These are phyloP conservation scores for Hyperoplus immaculatus DNA, from an alignment of 2,797 vertebrate genomes.

Conservation along the genomic window DNA sequence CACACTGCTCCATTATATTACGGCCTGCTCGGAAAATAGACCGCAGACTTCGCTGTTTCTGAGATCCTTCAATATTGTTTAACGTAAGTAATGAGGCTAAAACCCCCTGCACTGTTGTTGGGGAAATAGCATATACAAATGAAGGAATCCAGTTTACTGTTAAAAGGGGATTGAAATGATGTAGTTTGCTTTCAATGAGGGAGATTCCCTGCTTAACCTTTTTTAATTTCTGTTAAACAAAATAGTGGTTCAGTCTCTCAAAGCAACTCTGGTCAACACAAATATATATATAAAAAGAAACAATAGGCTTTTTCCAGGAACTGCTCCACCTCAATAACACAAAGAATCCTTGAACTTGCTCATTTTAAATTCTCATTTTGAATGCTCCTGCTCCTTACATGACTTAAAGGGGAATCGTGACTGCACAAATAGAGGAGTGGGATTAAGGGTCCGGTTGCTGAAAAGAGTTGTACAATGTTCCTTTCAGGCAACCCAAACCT, in stretches of 20 bases:
- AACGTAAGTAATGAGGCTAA: background rate
- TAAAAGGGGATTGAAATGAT: background rate
- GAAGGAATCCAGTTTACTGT: background rate
- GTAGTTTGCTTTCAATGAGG: background rate
- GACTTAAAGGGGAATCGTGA: conserved; percentile 40
- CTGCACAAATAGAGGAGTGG: conserved; percentile 15
- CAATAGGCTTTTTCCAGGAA: conserved; percentile 35
- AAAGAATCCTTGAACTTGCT: background rate
- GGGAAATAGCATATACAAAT: conserved; percentile 6
- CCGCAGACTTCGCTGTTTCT: conserved; percentile 12
- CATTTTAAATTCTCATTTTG: conserved; percentile 12
- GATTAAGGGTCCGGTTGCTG: background rate
- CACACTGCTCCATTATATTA: conserved; percentile 4
- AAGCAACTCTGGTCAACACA: background rate
- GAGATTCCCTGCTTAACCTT: background rate
- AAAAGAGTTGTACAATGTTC: conserved; percentile 15
- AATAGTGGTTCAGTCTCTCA: background rate
- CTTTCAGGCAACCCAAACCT: background rate
- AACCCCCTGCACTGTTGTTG: background rate
- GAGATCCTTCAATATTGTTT: conserved; percentile 10
- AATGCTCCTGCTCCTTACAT: conserved; percentile 13
- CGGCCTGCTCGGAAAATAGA: conserved; percentile 35
- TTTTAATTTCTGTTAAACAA: background rate
- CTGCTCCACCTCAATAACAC: background rate
- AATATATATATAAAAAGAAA: background rate